Evolutionary conservation across 2,797 vertebrate genomes (phyloP).

Genomic region (Crocodylus rhombifer): DNA sequence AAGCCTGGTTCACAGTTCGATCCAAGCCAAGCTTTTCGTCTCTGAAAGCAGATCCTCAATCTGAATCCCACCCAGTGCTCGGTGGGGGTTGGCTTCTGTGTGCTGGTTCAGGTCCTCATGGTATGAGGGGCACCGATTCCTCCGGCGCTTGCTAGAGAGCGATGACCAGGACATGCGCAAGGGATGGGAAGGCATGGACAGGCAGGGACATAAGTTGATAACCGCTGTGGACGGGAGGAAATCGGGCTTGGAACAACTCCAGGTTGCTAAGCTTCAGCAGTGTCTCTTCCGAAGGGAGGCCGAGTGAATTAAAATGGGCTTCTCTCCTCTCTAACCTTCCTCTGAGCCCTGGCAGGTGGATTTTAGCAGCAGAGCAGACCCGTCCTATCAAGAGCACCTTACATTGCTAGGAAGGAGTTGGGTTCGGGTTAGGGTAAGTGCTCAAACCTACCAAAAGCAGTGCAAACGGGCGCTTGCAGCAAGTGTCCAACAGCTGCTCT

Average conservation of each 20-base stretch:
- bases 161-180: not conserved
- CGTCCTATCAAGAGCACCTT: not conserved
- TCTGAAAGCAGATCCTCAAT: fast-evolving
- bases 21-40: fast-evolving
- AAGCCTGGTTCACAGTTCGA: not conserved
- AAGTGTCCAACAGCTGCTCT: not conserved
- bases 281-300: slow-evolving; percentile 10
- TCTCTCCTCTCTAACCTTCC: not conserved
- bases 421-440: not conserved
- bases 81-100: fast-evolving
- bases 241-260: not conserved
- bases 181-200: not conserved
- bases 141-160: not conserved
- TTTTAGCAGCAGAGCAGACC: not conserved
- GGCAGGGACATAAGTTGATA: not conserved
- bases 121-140: fast-evolving
- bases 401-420: not conserved
- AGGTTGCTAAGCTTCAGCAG: not conserved
- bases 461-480: too few species aligned
- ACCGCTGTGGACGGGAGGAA: slow-evolving; percentile 1
- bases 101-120: not conserved
- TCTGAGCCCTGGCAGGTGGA: not conserved
- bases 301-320: slow-evolving; percentile 51
- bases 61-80: fast-evolving
- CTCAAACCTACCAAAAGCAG: too few species aligned